These are phyloP conservation scores for Euphydryas editha DNA, from an alignment of 2,888 invertebrate species.

Conservation along the genomic window DNA sequence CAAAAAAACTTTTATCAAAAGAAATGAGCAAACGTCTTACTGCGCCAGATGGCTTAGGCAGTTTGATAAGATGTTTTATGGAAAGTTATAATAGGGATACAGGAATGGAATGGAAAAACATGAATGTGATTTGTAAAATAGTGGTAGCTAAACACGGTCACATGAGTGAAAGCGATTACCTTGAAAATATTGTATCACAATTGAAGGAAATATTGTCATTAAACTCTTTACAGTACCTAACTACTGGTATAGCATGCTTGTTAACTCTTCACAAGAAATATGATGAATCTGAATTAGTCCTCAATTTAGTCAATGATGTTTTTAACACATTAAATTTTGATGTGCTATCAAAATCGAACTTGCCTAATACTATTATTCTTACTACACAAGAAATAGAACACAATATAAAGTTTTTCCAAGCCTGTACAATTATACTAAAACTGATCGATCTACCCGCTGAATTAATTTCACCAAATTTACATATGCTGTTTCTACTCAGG, in stretches of 20 bases:
- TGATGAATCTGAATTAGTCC: constrained; percentile 63
- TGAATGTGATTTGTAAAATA: constrained; percentile 86
- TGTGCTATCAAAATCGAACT: constrained; percentile 48
- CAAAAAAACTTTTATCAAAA: constrained; percentile 83
- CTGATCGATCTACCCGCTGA: constrained; percentile 61
- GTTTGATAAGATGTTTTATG: constrained; percentile 86
- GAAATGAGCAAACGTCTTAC: constrained; percentile 85
- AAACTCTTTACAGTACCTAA: constrained; percentile 70
- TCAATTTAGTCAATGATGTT: constrained; percentile 54
- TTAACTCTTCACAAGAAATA: constrained; percentile 79
- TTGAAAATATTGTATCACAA: constrained; percentile 80
- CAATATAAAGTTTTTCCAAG: constrained; percentile 65
- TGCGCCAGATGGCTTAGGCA: constrained; percentile 85
- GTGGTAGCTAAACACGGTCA: constrained; percentile 82
- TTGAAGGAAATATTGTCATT: constrained; percentile 73
- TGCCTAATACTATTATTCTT: constrained; percentile 67
- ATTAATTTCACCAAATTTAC: constrained; percentile 67
- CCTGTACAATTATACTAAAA: constrained; percentile 58
- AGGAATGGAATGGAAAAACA: constrained; percentile 86
- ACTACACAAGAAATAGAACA: constrained; percentile 68
- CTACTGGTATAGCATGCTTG: constrained; percentile 83
- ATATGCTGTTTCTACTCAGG: constrained; percentile 72
- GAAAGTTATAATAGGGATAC: constrained; percentile 81
- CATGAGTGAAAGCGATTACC: constrained; percentile 73
- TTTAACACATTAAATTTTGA: constrained; percentile 59